These are phyloP conservation scores for Trachythela sp. DNA, from an alignment of 64 coral and sea anemone genomes.

Conservation along the genomic window DNA sequence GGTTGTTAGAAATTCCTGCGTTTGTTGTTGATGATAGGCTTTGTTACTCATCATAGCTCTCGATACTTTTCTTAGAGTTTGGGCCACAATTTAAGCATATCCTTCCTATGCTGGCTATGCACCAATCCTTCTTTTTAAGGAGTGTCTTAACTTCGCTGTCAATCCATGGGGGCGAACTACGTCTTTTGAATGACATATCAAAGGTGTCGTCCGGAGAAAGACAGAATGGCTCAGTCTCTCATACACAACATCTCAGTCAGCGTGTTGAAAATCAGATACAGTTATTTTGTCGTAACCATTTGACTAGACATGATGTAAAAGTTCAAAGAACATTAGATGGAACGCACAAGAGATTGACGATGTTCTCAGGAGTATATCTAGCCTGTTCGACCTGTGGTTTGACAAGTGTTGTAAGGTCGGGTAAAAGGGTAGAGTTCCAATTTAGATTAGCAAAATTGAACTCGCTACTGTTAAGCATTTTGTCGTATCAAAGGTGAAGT, in stretches of 20 bases:
- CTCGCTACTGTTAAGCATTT: background rate
- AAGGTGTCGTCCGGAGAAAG: no score
- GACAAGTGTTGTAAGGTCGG: background rate
- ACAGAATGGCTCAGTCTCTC: no score
- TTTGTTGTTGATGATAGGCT: no score
- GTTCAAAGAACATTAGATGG: background rate
- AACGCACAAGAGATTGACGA: no score
- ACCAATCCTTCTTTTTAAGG: conserved; percentile 13
- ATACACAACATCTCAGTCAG: no score
- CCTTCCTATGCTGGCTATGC: background rate
- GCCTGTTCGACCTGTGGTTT: background rate
- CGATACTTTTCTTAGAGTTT: no score
- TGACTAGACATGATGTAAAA: no score
- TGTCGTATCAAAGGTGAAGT: background rate
- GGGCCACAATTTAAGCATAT: no score
- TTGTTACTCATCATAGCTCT: no score
- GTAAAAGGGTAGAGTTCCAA: background rate
- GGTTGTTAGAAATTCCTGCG: no score
- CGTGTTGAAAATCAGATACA: conserved; percentile 16
- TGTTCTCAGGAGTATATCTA: no score
- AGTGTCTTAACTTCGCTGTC: background rate
- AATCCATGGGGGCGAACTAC: background rate
- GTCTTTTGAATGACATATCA: background rate
- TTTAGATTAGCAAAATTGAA: conserved; percentile 36
- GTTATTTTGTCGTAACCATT: no score